phyloP scores from a whole-genome alignment of 1,140 invertebrate species.

The Leptinotarsa undecemlineata region DNA sequence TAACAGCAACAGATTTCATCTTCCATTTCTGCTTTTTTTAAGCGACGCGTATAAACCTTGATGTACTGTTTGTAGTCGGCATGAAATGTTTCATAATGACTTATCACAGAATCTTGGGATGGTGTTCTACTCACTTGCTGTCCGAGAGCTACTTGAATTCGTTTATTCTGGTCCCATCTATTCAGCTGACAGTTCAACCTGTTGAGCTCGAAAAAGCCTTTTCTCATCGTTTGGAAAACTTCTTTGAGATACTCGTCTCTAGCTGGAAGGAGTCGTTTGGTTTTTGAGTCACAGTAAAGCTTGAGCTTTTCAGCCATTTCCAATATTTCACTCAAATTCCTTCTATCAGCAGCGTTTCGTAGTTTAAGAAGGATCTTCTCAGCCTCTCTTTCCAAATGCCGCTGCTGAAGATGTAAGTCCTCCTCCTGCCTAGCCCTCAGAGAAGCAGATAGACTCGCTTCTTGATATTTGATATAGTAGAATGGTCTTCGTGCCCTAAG shows the following conservation, averaged over 20 bases:
- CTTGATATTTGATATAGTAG: slow-evolving; percentile 60
- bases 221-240: slow-evolving; percentile 45
- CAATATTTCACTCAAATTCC: slow-evolving; percentile 48
- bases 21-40: slow-evolving; percentile 40
- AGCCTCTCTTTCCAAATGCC: slow-evolving; percentile 55
- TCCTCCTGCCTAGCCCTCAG: slow-evolving; percentile 56
- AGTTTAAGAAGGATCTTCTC: slow-evolving; percentile 56
- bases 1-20: slow-evolving; percentile 57
- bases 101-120: slow-evolving; percentile 49
- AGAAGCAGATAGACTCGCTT: slow-evolving; percentile 57
- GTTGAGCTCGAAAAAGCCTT: slow-evolving; percentile 46
- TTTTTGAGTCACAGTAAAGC: slow-evolving; percentile 45
- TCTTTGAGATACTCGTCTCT: slow-evolving; percentile 44
- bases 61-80: slow-evolving; percentile 49
- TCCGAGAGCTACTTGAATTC: slow-evolving; percentile 47
- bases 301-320: slow-evolving; percentile 56
- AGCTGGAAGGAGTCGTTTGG: slow-evolving; percentile 46
- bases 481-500: slow-evolving; percentile 59
- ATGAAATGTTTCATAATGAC: slow-evolving; percentile 44
- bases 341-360: slow-evolving; percentile 54
- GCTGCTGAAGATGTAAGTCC: slow-evolving; percentile 55
- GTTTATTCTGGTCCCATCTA: slow-evolving; percentile 39
- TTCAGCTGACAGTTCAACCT: slow-evolving; percentile 42
- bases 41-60: slow-evolving; percentile 38
- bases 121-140: slow-evolving; percentile 43